Evolutionary conservation across 1,140 invertebrate species (phyloP), one percentile per base, ranked within the genome.

Genomic region (Nasonia longicornis): DNA sequence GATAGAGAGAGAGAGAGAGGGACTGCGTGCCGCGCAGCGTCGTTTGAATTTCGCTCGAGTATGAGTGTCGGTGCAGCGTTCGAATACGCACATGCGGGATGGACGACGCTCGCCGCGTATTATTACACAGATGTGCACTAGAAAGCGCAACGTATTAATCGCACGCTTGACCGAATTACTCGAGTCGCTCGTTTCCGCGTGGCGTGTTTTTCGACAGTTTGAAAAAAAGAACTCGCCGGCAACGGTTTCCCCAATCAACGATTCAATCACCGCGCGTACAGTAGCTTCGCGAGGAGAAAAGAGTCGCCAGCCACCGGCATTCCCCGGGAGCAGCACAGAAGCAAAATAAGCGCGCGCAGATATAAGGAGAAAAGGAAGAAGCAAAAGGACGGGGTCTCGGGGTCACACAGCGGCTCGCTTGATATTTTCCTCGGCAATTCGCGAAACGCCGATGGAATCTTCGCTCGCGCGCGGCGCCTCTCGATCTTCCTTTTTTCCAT

Each of bases 371-470:
- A 72, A n/a, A 38, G 7, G n/a, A 72, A 22, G 22, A 10, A 48
- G 31, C 31, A 58, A 52, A 20, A 16, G 6, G 74, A 38, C 3
- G 58, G 7, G 58, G 74, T 63, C 16, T 35, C 12, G 11, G 31
- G 52, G 58, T 77, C 63, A 58, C 14, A 2, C 10, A 29, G 16
- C 20, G 31, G 22, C 35, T 38, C 42, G 42, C n/a, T 35, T 70
- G 69, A 70, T 70, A 70, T 70, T 35, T 38, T 63, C 45, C 64
- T 26, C 16, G 14, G 38, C 64, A 42, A 77, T 69, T 77, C 63
- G 64, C 52, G 58, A 77, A 48, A 77, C 63, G 64, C 38, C 75
- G 31, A 42, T 48, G 42, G 75, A 42, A 29, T 45, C n/a, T 38
- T 20, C 22, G 10, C 52, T n/a, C 35, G 26, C 26, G 26, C 11